Evolutionary conservation across 2,113 vertebrate genomes (phyloP).

Genomic region (Ochotona curzoniae): DNA sequence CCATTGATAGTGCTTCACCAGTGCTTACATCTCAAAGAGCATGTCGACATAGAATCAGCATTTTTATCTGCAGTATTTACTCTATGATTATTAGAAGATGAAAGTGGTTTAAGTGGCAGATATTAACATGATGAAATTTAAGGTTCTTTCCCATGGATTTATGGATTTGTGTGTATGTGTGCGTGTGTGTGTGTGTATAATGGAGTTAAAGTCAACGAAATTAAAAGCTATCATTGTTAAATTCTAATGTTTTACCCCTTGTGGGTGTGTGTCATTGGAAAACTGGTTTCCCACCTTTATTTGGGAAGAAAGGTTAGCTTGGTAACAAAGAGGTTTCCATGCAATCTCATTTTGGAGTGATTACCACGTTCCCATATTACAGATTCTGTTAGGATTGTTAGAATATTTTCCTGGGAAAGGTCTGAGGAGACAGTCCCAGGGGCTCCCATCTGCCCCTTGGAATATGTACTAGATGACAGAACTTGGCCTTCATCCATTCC

Average conservation of each 20-base stretch:
- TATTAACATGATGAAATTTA: not conserved
- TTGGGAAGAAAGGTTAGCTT: not conserved
- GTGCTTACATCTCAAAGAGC: not conserved
- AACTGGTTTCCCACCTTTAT: not conserved
- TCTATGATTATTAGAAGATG: not conserved
- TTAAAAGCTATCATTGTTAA: not conserved
- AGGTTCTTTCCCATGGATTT: constrained; percentile 36
- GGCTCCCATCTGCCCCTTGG: not conserved
- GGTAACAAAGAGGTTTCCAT: not conserved
- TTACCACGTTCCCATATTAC: constrained; percentile 17
- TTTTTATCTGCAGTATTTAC: not conserved
- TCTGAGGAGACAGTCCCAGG: constrained; percentile 56
- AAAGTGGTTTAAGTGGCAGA: not conserved
- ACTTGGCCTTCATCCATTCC: constrained; percentile 5
- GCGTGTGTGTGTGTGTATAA: not conserved
- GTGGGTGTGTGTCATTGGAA: not conserved
- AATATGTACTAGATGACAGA: not conserved
- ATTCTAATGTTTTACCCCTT: not conserved
- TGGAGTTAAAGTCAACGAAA: not conserved
- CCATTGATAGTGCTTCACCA: not conserved
- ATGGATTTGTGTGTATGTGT: no score
- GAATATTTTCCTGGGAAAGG: constrained; percentile 74
- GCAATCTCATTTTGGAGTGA: constrained; percentile 22
- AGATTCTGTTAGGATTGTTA: constrained; percentile 14
- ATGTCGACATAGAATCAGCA: not conserved